Evolutionary conservation across 2,797 vertebrate species (phyloP), one percentile per base, ranked within the genome.

Genomic region (Enteromius trimaculatus): DNA sequence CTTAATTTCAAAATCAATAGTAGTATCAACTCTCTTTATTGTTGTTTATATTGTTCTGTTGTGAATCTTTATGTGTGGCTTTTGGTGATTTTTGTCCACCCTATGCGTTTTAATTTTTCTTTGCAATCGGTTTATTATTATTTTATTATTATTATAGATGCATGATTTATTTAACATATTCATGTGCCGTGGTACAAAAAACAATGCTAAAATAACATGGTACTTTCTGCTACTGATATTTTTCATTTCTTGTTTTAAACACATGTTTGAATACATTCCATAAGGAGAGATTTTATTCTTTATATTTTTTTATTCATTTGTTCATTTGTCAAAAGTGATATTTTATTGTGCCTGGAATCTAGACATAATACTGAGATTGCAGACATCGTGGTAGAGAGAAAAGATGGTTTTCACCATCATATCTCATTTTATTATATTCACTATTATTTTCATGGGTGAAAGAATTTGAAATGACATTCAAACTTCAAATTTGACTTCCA

Each of bases 271-370:
- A 49, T 29, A 34, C 64, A 79, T 23, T 23, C 10, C 6, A 34
- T 23, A 39, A 23, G 1, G 3, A 26, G 6, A 79, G 21, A 77
- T 83, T 44, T 81, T 71, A 39, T 69, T 3, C 11, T 79, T 77
- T 81, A 79, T 74, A 60, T n/a, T n/a, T n/a, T n/a, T n/a, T n/a
- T n/a, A n/a, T n/a, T 68, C 65, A 83, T 69, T 26, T 60, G 84
- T 87, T 86, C 60, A 76, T 88, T 81, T 88, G 79, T 86, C 84
- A 80, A 34, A 79, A 64, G 72, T 58, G 49, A 84, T 87, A 14
- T 65, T 64, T 80, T 82, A 84, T 69, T 82, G 16, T 31, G 47
- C 1, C 17, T 34, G 29, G 49, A 34, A 53, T 64, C 13, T 39
- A 23, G 34, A 37, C 17, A 44, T 21, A 84, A 64, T 53, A 75